Conservation (phyloP, 1,140 invertebrate species). For the Anoplolepis gracilipes region DNA sequence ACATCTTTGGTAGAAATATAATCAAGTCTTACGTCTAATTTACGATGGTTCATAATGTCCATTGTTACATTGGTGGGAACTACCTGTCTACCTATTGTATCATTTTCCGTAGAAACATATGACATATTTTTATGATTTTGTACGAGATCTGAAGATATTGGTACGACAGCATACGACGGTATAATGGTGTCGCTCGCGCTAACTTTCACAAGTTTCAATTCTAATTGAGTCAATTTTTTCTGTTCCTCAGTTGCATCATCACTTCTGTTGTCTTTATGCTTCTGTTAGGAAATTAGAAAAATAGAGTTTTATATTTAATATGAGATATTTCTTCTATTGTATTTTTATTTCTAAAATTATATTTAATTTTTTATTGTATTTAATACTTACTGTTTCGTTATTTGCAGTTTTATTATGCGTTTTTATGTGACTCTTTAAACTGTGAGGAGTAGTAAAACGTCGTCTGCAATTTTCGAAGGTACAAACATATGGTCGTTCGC, state of each 20-base stretch:
- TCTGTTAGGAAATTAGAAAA: slow-evolving; percentile 41
- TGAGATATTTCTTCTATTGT: slow-evolving; percentile 26
- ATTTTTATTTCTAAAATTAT: neutral
- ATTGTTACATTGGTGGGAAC: slow-evolving; percentile 57
- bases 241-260: slow-evolving; percentile 62
- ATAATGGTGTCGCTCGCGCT: slow-evolving; percentile 54
- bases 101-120: slow-evolving; percentile 72
- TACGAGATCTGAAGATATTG: slow-evolving; percentile 68
- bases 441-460: slow-evolving; percentile 93
- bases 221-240: slow-evolving; percentile 61
- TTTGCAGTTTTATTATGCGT: slow-evolving; percentile 84
- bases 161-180: slow-evolving; percentile 77
- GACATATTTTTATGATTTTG: slow-evolving; percentile 66
- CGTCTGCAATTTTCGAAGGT: slow-evolving; percentile 90
- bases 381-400: slow-evolving; percentile 75
- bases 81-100: slow-evolving; percentile 51
- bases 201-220: slow-evolving; percentile 56
- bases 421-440: slow-evolving; percentile 92
- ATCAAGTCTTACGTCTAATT: slow-evolving; percentile 45
- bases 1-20: slow-evolving; percentile 67
- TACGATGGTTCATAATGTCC: slow-evolving; percentile 63
- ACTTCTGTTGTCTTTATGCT: slow-evolving; percentile 45
- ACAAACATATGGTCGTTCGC: slow-evolving; percentile 93
- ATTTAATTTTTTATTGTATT: slow-evolving; percentile 3
- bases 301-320: neutral